Evolutionary conservation across 1,140 invertebrate species (phyloP), one percentile per base, ranked within the genome.

Genomic region (Holotrichia oblita): DNA sequence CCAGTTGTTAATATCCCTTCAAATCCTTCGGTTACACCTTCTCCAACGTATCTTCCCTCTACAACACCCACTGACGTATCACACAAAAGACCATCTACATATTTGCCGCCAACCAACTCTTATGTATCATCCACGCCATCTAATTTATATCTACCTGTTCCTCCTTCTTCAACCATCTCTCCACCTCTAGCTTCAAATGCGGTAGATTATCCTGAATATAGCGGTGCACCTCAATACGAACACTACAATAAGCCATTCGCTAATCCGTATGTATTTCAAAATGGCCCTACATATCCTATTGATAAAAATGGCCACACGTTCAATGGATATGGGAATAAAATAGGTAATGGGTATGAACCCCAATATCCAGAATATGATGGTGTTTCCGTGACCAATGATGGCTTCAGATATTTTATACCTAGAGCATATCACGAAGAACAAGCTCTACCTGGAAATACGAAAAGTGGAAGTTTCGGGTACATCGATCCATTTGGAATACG

Each of bases 401-500:
- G 94, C 0, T 96, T 95, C 87, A 89, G 74, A 76, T 76, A 76
- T 20, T 94, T 94, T 82, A 88, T 96, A 76, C 94, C 94, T 4
- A 92, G 92, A 79, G 94, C 96, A 78, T 96, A 96, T 80, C 95
- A 96, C 84, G 94, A 96, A 87, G 92, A 94, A 85, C 91, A 93
- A 83, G 88, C 86, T 6, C 81, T 88, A 6, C 85, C 88, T 8
- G 87, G 88, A 1, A 88, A 91, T 20, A 89, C 91, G 76, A 90
- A 89, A 78, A 87, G 92, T 9, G 94, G 94, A 2, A 96, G 94
- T 80, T 96, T 94, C 80, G 95, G 95, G 41, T 97, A 97, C 82
- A 91, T 97, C 40, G 95, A 96, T 88, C 95, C 95, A 0, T 96
- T 96, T 83, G 95, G 95, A 9, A 96, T 97, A 77, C 87, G 95